These are phyloP conservation scores for Protobothrops flavoviridis DNA, from an alignment of 2,113 vertebrate genomes.

Conservation along the genomic window DNA sequence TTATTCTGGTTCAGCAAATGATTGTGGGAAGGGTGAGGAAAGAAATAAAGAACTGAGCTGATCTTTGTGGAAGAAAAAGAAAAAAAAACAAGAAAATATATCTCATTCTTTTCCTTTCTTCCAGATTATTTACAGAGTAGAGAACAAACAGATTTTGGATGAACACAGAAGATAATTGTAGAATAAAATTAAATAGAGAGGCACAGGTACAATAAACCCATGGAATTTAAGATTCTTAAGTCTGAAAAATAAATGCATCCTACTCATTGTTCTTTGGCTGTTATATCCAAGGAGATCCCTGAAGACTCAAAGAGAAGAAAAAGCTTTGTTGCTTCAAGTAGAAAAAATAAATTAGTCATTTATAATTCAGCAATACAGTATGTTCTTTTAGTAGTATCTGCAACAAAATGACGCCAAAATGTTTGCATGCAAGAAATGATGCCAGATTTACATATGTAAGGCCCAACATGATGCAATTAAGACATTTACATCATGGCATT, in stretches of 20 bases:
- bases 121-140: background rate
- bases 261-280: background rate
- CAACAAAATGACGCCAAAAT: background rate
- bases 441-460: background rate
- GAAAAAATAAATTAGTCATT: background rate
- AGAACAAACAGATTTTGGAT: background rate
- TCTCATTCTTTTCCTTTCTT: background rate
- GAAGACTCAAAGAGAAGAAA: background rate
- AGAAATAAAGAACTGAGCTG: slow-evolving; percentile 6
- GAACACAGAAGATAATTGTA: background rate
- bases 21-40: background rate
- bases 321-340: background rate
- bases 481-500: background rate
- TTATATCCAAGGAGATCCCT: slow-evolving; percentile 4
- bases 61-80: background rate
- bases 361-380: background rate
- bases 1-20: background rate
- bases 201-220: background rate
- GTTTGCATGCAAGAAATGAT: background rate
- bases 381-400: background rate
- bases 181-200: background rate
- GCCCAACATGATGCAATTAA: background rate
- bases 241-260: background rate
- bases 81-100: background rate
- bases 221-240: background rate